Evolutionary conservation across 2,888 invertebrate species (phyloP), one percentile per base, ranked within the genome.

Genomic region (Pammene fasciana): DNA sequence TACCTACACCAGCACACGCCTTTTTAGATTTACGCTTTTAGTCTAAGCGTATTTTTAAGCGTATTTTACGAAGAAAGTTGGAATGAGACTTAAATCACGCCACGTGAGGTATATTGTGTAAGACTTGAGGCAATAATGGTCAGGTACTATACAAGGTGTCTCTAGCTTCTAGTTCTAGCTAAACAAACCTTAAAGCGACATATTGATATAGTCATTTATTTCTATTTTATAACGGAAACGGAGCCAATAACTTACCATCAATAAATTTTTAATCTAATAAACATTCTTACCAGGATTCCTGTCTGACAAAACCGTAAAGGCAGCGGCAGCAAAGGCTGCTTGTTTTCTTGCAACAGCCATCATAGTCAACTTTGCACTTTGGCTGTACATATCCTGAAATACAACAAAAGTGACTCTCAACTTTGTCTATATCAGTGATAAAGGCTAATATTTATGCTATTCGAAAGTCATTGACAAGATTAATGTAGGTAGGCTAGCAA

Each of bases 241-340:
- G n/a, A n/a, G n/a, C n/a, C n/a, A n/a, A n/a, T n/a, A n/a, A n/a
- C n/a, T n/a, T n/a, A n/a, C n/a, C n/a, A n/a, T n/a, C n/a, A n/a
- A n/a, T n/a, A n/a, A n/a, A n/a, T n/a, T n/a, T n/a, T n/a, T 26
- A 26, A 26, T 26, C 4, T 26, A 26, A 26, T 26, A 26, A 26
- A 26, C 4, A 26, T 41, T 13, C 3, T 34, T 77, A 89, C 91
- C 91, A 79, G 86, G 83, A 41, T 76, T 77, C 10, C 82, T 79
- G 16, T 91, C 85, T 3, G 86, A 68, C 1, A 90, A 52, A 0
- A 92, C 82, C 0, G 89, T 90, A 62, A 91, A 92, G 0, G 87
- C 80, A 0, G 87, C 90, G 0, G 89, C 90, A 0, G 86, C 92
- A 0, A 92, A 70, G 0, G 89, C 90, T 0, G 82, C 92, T 48